These are phyloP conservation scores for Microcebus tavaratra DNA, from an alignment of 2,113 vertebrate genomes.

Conservation along the genomic window DNA sequence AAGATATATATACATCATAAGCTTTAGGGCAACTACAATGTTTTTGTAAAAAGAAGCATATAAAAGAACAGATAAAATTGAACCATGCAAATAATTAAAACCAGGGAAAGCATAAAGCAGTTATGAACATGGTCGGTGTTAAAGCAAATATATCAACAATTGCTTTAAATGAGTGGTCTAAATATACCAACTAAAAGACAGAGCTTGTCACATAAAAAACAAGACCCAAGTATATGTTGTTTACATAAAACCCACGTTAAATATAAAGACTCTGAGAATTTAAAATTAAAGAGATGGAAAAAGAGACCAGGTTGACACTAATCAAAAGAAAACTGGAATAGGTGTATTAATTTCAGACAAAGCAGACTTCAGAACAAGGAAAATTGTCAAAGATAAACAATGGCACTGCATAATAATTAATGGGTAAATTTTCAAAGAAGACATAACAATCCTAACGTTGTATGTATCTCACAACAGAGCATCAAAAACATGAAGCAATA, in stretches of 20 bases:
- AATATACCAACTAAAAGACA: background rate
- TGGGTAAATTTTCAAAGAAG: background rate
- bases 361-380: background rate
- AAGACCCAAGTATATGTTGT: background rate
- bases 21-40: background rate
- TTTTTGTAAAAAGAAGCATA: background rate
- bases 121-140: background rate
- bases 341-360: constrained; percentile 28
- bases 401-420: background rate
- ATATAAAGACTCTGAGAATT: background rate
- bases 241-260: background rate
- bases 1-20: background rate
- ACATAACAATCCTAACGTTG: background rate
- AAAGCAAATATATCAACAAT: background rate
- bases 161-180: background rate
- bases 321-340: background rate
- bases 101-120: background rate
- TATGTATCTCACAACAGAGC: background rate
- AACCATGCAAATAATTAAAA: background rate
- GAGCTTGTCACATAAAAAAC: background rate
- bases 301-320: background rate
- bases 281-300: background rate
- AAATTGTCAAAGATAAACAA: background rate
- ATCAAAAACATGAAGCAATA: background rate
- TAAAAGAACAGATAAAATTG: background rate